Conservation (phyloP, 2,113 vertebrate species). For the Emydura subglobosa region DNA sequence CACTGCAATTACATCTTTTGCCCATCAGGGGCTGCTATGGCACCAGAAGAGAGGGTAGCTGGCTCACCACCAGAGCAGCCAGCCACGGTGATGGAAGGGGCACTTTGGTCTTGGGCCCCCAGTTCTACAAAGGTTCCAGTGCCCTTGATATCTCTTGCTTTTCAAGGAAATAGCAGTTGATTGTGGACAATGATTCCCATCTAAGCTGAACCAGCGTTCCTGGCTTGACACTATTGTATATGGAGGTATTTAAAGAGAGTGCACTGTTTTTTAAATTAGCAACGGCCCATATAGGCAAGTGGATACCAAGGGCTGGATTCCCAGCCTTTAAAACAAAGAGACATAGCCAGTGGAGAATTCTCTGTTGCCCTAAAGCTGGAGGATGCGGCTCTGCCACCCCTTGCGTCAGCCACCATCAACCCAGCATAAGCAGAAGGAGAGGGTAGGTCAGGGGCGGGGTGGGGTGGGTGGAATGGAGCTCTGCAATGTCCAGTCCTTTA, state of each 20-base stretch:
- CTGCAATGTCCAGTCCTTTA: neutral
- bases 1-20: neutral
- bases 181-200: neutral
- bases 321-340: neutral
- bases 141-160: neutral
- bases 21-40: neutral
- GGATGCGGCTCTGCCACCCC: rapidly evolving
- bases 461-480: neutral
- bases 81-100: neutral
- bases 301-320: rapidly evolving
- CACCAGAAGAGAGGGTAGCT: neutral
- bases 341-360: neutral
- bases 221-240: rapidly evolving
- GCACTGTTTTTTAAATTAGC: neutral
- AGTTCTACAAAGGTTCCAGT: neutral
- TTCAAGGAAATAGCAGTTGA: neutral
- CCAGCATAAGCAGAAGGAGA: rapidly evolving
- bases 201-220: neutral
- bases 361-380: rapidly evolving
- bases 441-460: neutral
- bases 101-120: neutral
- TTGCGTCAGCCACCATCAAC: neutral
- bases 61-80: neutral
- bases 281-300: neutral
- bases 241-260: neutral